Conservation (phyloP, 2,113 vertebrate species). For the Erinaceus europaeus region DNA sequence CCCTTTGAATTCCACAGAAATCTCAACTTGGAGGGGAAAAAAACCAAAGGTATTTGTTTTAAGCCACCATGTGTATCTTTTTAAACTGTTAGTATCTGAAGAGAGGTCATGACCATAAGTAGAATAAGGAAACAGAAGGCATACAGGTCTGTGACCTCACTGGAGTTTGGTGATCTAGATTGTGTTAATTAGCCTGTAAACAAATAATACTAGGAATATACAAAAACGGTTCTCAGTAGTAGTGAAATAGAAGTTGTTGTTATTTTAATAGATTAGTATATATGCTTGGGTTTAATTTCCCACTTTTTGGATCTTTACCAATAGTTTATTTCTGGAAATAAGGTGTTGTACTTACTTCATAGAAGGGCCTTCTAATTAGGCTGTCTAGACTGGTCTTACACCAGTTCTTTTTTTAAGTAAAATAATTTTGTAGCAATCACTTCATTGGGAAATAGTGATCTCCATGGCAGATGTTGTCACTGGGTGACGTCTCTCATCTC, state of each 20-base stretch:
- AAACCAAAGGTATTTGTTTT: slow-evolving; percentile 5
- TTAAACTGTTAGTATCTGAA: not conserved
- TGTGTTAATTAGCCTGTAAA: slow-evolving; percentile 28
- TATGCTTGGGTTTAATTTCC: not conserved
- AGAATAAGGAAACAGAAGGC: not conserved
- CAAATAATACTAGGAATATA: not conserved
- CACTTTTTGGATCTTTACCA: not conserved
- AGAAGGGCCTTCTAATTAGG: not conserved
- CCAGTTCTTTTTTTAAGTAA: not conserved
- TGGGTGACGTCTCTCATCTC: too few species aligned
- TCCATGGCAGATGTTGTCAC: too few species aligned
- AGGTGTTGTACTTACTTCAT: not conserved
- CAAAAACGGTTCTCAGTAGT: slow-evolving; percentile 17
- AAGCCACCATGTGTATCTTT: not conserved
- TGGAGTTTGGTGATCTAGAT: slow-evolving; percentile 22
- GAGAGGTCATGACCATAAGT: not conserved
- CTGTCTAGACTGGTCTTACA: not conserved
- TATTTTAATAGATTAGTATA: not conserved
- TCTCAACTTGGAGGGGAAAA: slow-evolving; percentile 4
- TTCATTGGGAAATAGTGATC: too few species aligned
- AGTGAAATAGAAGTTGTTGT: not conserved
- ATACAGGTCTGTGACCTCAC: not conserved
- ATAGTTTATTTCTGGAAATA: not conserved
- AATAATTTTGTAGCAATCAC: too few species aligned
- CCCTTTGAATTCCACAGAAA: slow-evolving; percentile 34